Conservation (phyloP, 2,888 invertebrate genomes). For the Parapristionchus giblindavisi region DNA sequence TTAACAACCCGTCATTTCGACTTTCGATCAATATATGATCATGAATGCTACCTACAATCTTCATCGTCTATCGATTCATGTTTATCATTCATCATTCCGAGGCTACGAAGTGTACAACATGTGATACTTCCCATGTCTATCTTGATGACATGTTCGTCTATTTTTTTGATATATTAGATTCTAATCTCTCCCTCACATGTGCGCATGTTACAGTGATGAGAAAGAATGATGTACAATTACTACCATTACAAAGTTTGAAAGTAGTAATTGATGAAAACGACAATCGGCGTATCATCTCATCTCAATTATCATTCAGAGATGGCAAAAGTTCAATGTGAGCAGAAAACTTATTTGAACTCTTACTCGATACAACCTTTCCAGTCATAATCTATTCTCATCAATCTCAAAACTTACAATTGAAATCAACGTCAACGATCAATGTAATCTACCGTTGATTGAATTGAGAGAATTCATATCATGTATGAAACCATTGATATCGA, state of each 20-base stretch:
- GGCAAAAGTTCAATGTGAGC: constrained; percentile 16
- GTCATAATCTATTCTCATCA: not conserved
- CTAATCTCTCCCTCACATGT: not conserved
- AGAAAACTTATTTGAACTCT: no score
- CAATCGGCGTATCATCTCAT: constrained; percentile 1
- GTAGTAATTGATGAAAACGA: not conserved
- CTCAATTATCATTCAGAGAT: constrained; percentile 22
- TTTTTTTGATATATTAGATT: not conserved
- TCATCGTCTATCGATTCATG: not conserved
- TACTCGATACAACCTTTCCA: no score
- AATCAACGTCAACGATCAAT: constrained; percentile 9
- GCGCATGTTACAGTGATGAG: not conserved
- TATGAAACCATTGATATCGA: not conserved
- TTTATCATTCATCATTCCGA: not conserved
- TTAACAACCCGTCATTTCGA: not conserved
- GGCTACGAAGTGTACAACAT: not conserved
- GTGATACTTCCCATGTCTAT: constrained; percentile 15
- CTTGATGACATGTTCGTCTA: constrained; percentile 3
- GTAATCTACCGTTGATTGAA: constrained; percentile 1
- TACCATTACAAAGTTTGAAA: not conserved
- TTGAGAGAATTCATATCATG: constrained; percentile 4
- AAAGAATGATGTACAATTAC: not conserved
- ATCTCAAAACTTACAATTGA: not conserved
- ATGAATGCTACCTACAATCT: not conserved
- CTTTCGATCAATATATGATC: not conserved